Conservation (phyloP, 1,140 invertebrate genomes). For the Vollenhovia emeryi region DNA sequence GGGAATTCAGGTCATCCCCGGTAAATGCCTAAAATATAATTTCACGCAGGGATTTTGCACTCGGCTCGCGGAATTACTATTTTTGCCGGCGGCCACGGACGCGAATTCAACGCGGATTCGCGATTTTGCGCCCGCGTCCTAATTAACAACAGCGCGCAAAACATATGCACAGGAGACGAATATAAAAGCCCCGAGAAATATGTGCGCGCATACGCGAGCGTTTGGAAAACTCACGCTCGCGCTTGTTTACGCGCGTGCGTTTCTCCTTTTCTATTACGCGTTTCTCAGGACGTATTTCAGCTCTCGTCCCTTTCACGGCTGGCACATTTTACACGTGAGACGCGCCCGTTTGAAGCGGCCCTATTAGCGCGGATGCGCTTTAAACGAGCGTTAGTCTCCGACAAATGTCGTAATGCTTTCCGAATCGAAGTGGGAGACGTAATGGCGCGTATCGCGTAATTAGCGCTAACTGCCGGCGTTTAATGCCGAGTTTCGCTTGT, state of each 20-base stretch:
- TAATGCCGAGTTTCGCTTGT: slow-evolving; percentile 17
- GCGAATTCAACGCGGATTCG: neutral
- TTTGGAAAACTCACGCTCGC: neutral
- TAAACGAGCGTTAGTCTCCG: neutral
- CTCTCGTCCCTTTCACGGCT: neutral
- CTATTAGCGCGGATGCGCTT: neutral
- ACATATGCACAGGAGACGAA: slow-evolving; percentile 26
- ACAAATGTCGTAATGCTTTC: neutral
- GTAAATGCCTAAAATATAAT: slow-evolving; percentile 53
- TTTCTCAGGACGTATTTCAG: slow-evolving; percentile 18
- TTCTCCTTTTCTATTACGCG: neutral
- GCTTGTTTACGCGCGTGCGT: neutral
- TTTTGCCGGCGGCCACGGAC: slow-evolving; percentile 16
- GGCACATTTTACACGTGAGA: slow-evolving; percentile 4
- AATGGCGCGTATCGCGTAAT: slow-evolving; percentile 5
- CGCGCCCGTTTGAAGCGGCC: neutral
- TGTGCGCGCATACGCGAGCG: neutral
- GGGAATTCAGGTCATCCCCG: slow-evolving; percentile 27
- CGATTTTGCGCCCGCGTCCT: slow-evolving; percentile 20
- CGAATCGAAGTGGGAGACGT: neutral
- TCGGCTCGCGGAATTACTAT: slow-evolving; percentile 18
- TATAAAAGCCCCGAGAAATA: slow-evolving; percentile 4
- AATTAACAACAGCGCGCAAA: slow-evolving; percentile 38
- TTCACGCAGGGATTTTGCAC: slow-evolving; percentile 37
- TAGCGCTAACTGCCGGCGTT: neutral